Percentiles rank a stretch among this genome's conserved stretches.
Conservation (phyloP, 1,140 invertebrate genomes). For the Saccostrea glomerata region DNA sequence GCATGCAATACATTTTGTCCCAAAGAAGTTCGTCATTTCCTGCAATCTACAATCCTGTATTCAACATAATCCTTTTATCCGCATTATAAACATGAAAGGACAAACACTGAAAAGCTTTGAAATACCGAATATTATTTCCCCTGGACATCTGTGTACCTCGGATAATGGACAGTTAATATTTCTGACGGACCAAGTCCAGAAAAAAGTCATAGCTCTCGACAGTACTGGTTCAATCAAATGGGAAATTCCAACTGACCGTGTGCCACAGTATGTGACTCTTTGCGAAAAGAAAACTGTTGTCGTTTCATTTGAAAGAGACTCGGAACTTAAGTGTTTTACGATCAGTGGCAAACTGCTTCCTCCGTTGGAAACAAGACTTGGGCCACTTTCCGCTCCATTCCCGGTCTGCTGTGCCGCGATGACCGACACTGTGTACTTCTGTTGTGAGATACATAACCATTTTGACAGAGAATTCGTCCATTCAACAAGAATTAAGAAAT, state of each 20-base stretch:
- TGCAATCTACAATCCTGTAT: conserved; percentile 1
- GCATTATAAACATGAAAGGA: not conserved
- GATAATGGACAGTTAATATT: not conserved
- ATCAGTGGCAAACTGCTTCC: not conserved
- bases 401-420: not conserved
- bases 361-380: not conserved
- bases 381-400: not conserved
- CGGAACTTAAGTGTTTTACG: not conserved
- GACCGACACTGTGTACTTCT: not conserved
- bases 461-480: not conserved
- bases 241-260: conserved; percentile 9
- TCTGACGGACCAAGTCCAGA: not conserved
- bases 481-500: not conserved
- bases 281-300: not conserved
- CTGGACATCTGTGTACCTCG: not conserved
- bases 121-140: not conserved
- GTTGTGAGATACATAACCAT: not conserved
- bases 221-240: not conserved
- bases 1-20: conserved; percentile 10
- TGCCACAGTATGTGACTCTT: not conserved
- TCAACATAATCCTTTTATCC: not conserved
- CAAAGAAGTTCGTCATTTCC: not conserved
- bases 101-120: not conserved
- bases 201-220: not conserved
- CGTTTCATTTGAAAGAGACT: conserved; percentile 4